phyloP scores from a whole-genome alignment of 1,140 invertebrate species.

The Oryctes rhinoceros region DNA sequence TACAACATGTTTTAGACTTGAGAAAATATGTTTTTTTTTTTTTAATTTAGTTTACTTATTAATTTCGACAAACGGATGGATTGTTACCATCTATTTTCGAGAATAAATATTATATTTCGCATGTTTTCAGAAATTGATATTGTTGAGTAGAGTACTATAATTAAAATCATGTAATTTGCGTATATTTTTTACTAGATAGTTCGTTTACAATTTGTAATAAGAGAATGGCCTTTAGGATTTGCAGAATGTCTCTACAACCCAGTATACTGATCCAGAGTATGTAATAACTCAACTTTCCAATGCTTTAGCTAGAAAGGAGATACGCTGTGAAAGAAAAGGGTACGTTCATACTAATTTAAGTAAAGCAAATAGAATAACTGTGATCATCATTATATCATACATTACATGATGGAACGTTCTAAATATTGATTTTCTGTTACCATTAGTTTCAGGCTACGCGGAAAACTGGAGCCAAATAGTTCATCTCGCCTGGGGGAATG shows the following conservation, averaged over 20 bases:
- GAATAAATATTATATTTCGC: no score
- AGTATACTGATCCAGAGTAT: constrained; percentile 71
- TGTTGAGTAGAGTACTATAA: no score
- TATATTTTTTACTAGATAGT: no score
- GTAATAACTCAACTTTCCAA: constrained; percentile 70
- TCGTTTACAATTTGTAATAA: no score
- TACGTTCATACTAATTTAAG: constrained; percentile 54
- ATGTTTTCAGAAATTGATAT: no score
- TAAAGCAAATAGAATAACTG: neutral
- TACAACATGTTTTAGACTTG: no score
- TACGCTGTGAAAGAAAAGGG: constrained; percentile 76
- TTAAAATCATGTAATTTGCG: no score
- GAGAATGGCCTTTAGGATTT: constrained; percentile 57
- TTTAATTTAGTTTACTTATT: no score
- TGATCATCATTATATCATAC: no score
- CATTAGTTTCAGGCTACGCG: constrained; percentile 72
- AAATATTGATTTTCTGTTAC: neutral
- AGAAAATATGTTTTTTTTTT: no score
- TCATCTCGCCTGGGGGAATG: constrained; percentile 62
- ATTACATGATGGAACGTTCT: neutral
- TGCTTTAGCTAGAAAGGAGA: constrained; percentile 73
- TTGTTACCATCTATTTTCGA: no score
- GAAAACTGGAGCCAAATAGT: constrained; percentile 63
- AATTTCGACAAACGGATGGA: no score
- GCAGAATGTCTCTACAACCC: constrained; percentile 78